A percentile compares a stretch with the other conserved stretches of the same genome.
Conservation (phyloP, 2,113 vertebrate species). For the Stomatorhinus ivindoensis region DNA sequence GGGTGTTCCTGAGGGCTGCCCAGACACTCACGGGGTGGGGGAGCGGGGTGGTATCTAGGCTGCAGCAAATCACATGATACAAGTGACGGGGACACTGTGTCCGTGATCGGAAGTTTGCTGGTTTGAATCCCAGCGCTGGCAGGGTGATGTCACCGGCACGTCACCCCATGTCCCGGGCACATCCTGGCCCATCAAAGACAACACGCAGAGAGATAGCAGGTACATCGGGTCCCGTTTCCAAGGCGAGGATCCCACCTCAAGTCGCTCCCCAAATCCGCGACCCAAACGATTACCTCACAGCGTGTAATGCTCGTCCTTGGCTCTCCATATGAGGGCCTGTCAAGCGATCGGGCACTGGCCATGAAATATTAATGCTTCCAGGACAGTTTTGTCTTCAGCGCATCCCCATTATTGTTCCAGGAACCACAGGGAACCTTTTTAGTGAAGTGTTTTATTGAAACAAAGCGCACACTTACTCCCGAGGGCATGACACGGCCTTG, state of each 20-base stretch:
- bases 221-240: not conserved
- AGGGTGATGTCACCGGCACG: no score
- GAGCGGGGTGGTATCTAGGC: no score
- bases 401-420: slow-evolving; percentile 33
- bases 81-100: no score
- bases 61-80: not conserved
- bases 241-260: not conserved
- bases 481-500: slow-evolving; percentile 29
- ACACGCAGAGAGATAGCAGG: not conserved
- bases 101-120: no score
- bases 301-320: not conserved
- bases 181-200: not conserved
- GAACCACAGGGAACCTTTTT: slow-evolving; percentile 32
- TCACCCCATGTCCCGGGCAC: not conserved
- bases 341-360: not conserved
- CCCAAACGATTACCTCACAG: not conserved
- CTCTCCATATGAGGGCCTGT: not conserved
- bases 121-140: no score
- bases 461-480: slow-evolving; percentile 25
- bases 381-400: slow-evolving; percentile 37
- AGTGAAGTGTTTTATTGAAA: slow-evolving; percentile 38
- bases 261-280: not conserved
- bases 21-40: not conserved
- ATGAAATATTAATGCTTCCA: slow-evolving; percentile 39
- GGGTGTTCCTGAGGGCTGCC: not conserved